Percentiles rank a stretch among this genome's conserved stretches.
These are phyloP conservation scores for Nephrotoma appendiculata DNA, from an alignment of 2,888 invertebrate genomes.

Conservation along the genomic window DNA sequence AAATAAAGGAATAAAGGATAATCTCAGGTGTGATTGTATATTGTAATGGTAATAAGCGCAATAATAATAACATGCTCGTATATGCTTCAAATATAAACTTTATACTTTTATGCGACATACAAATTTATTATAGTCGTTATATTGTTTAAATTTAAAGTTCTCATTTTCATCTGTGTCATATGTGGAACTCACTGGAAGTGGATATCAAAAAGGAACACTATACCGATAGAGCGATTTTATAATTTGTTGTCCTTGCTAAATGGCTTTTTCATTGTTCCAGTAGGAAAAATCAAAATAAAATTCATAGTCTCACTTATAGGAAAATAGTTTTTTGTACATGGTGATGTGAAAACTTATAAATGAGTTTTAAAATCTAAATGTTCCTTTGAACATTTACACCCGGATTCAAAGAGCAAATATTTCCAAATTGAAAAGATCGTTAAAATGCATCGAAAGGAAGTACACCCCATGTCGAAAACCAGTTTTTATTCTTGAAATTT, in stretches of 20 bases:
- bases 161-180: not conserved
- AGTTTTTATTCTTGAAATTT: no score
- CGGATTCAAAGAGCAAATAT: no score
- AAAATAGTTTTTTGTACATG: no score
- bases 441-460: no score
- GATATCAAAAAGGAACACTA: not conserved
- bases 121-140: not conserved
- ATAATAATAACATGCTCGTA: not conserved
- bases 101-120: not conserved
- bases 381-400: no score
- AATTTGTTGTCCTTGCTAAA: not conserved
- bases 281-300: not conserved
- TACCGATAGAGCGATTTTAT: not conserved
- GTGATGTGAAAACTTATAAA: no score
- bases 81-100: not conserved
- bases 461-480: no score
- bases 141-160: not conserved
- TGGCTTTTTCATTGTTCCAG: not conserved
- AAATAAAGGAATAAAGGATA: not conserved
- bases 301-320: no score
- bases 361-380: no score
- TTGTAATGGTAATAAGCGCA: not conserved
- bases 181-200: not conserved
- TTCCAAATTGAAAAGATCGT: no score
- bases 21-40: not conserved